These are phyloP conservation scores for Typhlomys cinereus DNA, from an alignment of 2,113 vertebrate genomes.

Conservation along the genomic window DNA sequence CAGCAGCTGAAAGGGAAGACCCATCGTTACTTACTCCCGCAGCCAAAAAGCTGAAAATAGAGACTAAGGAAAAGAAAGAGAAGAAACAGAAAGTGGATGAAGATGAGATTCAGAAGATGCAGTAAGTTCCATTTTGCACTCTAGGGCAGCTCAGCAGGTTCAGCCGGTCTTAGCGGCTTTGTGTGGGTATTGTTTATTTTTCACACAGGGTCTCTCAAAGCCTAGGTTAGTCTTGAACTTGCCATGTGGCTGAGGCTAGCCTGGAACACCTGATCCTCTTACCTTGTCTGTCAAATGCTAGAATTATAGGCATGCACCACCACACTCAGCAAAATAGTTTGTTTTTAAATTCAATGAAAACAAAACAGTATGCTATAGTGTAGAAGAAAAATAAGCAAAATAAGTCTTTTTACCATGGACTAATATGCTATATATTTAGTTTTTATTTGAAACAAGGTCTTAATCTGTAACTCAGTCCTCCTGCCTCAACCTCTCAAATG, in stretches of 20 bases:
- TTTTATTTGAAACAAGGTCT: no score
- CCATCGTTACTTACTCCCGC: conserved; percentile 80
- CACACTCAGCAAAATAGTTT: background rate
- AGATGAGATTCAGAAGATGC: conserved; percentile 99
- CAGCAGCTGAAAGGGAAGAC: conserved; percentile 88
- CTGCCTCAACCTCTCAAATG: no score
- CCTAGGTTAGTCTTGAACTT: background rate
- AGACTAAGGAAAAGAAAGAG: conserved; percentile 95
- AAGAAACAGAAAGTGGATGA: conserved; percentile 98
- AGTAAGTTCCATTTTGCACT: conserved; percentile 88
- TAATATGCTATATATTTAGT: no score
- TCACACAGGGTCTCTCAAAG: background rate
- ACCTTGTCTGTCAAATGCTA: background rate
- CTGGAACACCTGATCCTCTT: background rate
- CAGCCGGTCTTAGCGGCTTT: background rate
- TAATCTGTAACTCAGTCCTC: no score
- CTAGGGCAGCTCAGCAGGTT: background rate
- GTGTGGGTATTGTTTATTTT: background rate
- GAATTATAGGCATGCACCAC: background rate
- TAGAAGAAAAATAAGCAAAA: no score
- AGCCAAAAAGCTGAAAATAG: conserved; percentile 92
- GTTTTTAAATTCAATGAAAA: conserved; percentile 19
- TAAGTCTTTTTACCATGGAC: no score
- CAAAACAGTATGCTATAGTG: no score
- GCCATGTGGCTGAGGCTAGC: no score